Base-by-base conservation (phyloP, 1,140 invertebrate genomes). In the Pissodes strobi region DNA sequence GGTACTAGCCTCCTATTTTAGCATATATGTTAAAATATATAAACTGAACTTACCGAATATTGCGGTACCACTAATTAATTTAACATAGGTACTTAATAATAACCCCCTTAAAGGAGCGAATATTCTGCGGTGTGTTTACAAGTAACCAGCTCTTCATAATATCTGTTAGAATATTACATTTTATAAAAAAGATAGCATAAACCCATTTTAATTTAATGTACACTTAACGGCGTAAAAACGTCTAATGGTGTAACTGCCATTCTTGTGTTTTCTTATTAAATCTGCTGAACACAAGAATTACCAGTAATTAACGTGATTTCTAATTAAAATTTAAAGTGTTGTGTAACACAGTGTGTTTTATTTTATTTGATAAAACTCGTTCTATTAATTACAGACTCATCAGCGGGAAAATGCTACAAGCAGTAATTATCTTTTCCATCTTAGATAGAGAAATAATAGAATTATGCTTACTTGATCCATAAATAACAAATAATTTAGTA, bases 261-360 rank as follows among this genome's bases (percentile, higher is more conserved):
- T 8, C 6, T 8, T 34, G 39, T 17, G 39, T 43, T 43, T 43
- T 17, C 12, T 17, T 8, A 13, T 43, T 13, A 43, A 43, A 8
- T 8, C 2, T 10, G 8, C 39, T 8, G 15, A 43, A 43, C 39
- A 12, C 39, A 15, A 43, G 39, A 43, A 43, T 43, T 43, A 43
- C 39, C 12, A 12, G 39, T 43, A 43, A 43, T 43, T 43, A 43
- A 12, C n/a, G 39, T 12, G n/a, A 43, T 15, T 43, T 43, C 15
- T 43, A 43, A 43, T 43, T 43, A 43, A 43, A 43, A 43, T 43
- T 43, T 43, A 43, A 43, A 43, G 39, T 43, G 39, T 43, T 43
- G 39, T 43, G 39, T 43, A 43, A 43, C 39, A 43, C 39, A 17
- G 39, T 6, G n/a, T 8, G 10, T 43, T 43, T 43, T 43, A 17